A percentile compares a stretch with the other conserved stretches of the same genome.
Evolutionary conservation across 2,797 vertebrate genomes (phyloP).

Genomic region (Phataginus tetradactyla): DNA sequence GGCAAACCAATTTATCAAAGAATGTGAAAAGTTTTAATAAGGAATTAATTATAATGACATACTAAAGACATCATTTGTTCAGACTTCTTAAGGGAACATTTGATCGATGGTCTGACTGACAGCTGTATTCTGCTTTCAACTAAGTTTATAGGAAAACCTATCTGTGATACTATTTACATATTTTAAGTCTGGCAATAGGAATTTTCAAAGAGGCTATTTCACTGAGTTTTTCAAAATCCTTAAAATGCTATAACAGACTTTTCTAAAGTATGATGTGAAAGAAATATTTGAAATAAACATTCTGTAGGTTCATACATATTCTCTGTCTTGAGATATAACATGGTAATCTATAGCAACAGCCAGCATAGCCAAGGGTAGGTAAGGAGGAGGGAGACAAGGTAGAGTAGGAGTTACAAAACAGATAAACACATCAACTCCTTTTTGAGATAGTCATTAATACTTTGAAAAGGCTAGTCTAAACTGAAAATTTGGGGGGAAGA

Average conservation of each 20-base stretch:
- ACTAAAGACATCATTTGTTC: background rate
- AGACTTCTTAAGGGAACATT: background rate
- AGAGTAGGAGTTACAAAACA: background rate
- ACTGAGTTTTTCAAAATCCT: background rate
- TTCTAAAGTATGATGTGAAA: background rate
- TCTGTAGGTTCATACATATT: background rate
- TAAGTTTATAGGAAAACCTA: constrained; percentile 5
- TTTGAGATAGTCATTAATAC: background rate
- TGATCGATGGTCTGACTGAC: background rate
- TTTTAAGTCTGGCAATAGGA: background rate
- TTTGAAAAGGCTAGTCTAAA: background rate
- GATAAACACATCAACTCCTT: background rate
- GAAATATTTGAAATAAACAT: background rate
- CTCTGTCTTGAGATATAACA: background rate
- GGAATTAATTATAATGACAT: background rate
- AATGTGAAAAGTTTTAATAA: background rate
- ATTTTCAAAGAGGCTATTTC: background rate
- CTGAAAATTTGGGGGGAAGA: background rate
- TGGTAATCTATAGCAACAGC: background rate
- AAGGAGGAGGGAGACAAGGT: background rate
- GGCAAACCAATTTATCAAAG: background rate
- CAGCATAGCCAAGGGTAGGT: too few species aligned
- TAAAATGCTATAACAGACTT: background rate
- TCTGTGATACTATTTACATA: background rate
- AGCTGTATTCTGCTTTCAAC: constrained; percentile 7